Base-by-base conservation (phyloP, 2,888 invertebrate genomes). In the Standfussiana lucernea region DNA sequence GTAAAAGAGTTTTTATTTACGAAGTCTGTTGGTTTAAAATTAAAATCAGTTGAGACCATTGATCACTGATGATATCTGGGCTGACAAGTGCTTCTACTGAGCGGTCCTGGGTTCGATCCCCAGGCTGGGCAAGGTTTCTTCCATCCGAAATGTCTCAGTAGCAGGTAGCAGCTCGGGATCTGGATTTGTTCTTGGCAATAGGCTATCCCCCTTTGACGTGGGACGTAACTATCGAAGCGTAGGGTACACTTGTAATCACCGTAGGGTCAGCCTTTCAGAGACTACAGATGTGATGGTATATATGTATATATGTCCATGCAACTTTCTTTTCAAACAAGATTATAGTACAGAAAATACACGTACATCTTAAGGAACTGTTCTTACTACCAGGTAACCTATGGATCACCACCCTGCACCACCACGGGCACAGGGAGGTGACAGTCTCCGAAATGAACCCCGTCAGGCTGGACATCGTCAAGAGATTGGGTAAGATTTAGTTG, bases 391-490 rank as follows among this genome's bases (percentile, higher is more conserved):
- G 97, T 68, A 97, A 97, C 88, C 93, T 98, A 0, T 98, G 98
- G 98, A 93, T 97, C 0, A 97, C 97, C 1, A 92, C 97, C 0
- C 95, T 98, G 1, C 98, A 98, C 90, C 96, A 97, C 11, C 97
- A 97, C 64, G 98, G 98, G 0, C 97, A 98, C 88, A 95, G 97
- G 45, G 97, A 97, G 18, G 98, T 98, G 1, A 98, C 97, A 0
- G 96, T 98, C 10, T 97, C 97, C 1, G 98, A 98, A 89, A 97
- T 97, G 83, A 97, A 97, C 89, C 90, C 93, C 21, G 85, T 91
- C 1, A 93, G 97, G 35, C 89, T 97, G 47, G 93, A 97, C 0
- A 95, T 96, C 62, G 93, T 97, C 4, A 96, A 97, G 88, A 95
- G 94, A 86, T 88, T 97, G 72, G 95, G 97, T 97, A 92, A 64